A percentile compares a stretch with the other conserved stretches of the same genome.
Conservation (phyloP, 2,888 invertebrate species). For the Orchesella flavescens region DNA sequence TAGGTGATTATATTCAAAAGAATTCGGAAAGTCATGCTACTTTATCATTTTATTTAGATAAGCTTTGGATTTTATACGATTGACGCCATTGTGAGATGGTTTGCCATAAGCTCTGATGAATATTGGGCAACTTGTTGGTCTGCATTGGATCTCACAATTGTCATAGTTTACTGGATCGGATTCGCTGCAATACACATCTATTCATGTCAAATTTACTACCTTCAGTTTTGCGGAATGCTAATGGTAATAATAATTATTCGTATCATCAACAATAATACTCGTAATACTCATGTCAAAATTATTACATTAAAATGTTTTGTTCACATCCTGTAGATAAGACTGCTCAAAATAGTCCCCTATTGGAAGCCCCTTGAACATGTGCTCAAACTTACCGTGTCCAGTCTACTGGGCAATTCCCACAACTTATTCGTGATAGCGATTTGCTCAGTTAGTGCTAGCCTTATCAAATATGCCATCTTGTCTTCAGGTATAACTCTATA, state of each 20-base stretch:
- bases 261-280: not conserved
- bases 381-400: slow-evolving; percentile 29
- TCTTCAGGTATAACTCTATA: slow-evolving; percentile 6
- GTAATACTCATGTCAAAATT: not conserved
- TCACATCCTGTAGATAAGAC: slow-evolving; percentile 22
- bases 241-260: slow-evolving; percentile 28
- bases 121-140: slow-evolving; percentile 51
- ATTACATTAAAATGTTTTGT: not conserved
- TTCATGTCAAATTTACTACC: not conserved
- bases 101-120: slow-evolving; percentile 43
- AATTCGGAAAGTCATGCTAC: not conserved
- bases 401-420: slow-evolving; percentile 21
- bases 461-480: slow-evolving; percentile 34
- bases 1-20: too few relatives aligned
- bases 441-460: slow-evolving; percentile 44
- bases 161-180: slow-evolving; percentile 47
- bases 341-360: slow-evolving; percentile 53
- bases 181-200: slow-evolving; percentile 7
- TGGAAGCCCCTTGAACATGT: slow-evolving; percentile 39
- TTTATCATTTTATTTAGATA: slow-evolving; percentile 29
- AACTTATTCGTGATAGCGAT: slow-evolving; percentile 54
- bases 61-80: slow-evolving; percentile 48
- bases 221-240: slow-evolving; percentile 43
- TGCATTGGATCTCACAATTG: slow-evolving; percentile 48
- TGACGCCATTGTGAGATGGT: slow-evolving; percentile 43